A percentile compares a stretch with the other conserved stretches of the same genome.
Evolutionary conservation across 2,888 invertebrate genomes (phyloP).

Genomic region (Esperia sulphurella): DNA sequence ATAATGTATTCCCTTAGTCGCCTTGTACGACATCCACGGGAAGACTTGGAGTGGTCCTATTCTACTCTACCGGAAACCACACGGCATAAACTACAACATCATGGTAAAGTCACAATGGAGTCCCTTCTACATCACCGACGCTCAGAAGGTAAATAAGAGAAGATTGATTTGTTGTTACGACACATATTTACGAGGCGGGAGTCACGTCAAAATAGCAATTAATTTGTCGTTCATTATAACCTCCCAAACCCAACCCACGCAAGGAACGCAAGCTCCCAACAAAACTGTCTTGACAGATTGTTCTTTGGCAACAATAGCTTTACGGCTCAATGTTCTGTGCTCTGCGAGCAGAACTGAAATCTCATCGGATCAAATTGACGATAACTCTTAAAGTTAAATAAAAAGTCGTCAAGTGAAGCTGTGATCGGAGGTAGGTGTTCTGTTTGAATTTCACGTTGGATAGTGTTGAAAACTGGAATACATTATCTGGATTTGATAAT

Average conservation of each 20-base stretch:
- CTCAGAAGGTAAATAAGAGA: too few relatives aligned
- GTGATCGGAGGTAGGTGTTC: too few relatives aligned
- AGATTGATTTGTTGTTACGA: constrained; percentile 21
- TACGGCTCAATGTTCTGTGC: not conserved
- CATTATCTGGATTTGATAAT: too few relatives aligned
- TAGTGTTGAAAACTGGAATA: too few relatives aligned
- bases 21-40: too few relatives aligned
- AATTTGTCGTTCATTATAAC: constrained; percentile 47
- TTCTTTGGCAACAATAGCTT: not conserved
- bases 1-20: too few relatives aligned
- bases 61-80: too few relatives aligned
- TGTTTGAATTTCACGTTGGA: too few relatives aligned
- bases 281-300: not conserved
- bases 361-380: constrained; percentile 68
- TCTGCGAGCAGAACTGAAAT: constrained; percentile 31
- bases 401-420: constrained; percentile 15
- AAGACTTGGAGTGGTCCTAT: too few relatives aligned
- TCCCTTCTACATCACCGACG: too few relatives aligned
- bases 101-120: too few relatives aligned
- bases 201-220: constrained; percentile 60
- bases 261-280: constrained; percentile 13
- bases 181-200: constrained; percentile 22
- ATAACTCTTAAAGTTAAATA: constrained; percentile 29
- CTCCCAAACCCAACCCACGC: constrained; percentile 18
- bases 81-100: too few relatives aligned